Conservation (phyloP, 2,888 invertebrate genomes). For the Zootermopsis nevadensis region DNA sequence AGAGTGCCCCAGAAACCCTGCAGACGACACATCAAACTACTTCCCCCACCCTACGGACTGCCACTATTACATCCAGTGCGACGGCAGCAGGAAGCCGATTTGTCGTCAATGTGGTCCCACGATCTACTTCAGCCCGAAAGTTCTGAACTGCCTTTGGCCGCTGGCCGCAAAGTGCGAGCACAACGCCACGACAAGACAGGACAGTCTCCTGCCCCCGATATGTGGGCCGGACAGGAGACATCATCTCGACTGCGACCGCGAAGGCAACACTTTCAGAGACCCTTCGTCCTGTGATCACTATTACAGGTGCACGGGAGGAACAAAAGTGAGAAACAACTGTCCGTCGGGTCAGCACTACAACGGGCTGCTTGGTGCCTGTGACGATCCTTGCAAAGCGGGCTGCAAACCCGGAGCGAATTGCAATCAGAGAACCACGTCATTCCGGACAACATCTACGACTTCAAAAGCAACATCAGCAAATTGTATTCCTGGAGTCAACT, state of each 20-base stretch:
- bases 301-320: not conserved
- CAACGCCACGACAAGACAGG: not conserved
- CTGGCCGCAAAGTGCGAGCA: not conserved
- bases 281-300: not conserved
- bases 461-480: no score
- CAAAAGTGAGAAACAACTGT: not conserved
- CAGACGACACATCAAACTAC: not conserved
- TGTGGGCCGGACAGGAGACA: not conserved
- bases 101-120: not conserved
- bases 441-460: no score
- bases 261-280: not conserved
- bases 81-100: not conserved
- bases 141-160: not conserved
- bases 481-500: constrained; percentile 5
- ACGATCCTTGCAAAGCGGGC: not conserved
- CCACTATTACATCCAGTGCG: not conserved
- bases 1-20: not conserved
- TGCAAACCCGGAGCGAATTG: not conserved
- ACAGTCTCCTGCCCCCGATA: not conserved
- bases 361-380: not conserved
- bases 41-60: constrained; percentile 1
- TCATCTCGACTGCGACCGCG: not conserved
- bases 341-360: not conserved
- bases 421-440: no score
- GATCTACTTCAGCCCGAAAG: not conserved